phyloP scores from a whole-genome alignment of 1,140 invertebrate genomes.

The Drosophila pseudoobscura region DNA sequence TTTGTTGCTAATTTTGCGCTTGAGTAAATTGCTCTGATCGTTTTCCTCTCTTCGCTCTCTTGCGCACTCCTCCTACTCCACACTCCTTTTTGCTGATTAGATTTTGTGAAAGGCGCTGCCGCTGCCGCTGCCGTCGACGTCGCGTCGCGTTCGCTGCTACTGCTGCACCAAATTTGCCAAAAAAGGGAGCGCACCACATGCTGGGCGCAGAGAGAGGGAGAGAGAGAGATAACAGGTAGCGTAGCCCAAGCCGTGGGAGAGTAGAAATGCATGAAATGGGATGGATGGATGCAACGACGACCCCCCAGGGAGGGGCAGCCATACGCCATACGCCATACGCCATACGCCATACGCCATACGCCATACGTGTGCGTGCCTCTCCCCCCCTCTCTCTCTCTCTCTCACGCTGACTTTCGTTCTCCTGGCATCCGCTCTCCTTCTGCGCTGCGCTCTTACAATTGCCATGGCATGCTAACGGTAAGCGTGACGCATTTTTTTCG shows the following conservation, averaged over 20 bases:
- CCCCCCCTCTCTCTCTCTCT: conserved; percentile 6
- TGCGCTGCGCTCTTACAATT: not conserved
- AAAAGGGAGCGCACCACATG: conserved; percentile 78
- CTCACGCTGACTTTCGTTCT: conserved; percentile 7
- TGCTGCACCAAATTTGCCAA: conserved; percentile 78
- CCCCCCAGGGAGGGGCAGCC: conserved; percentile 55
- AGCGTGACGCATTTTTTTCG: conserved; percentile 72
- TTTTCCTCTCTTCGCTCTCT: conserved; percentile 34
- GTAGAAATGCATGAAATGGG: conserved; percentile 41
- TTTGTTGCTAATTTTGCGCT: conserved; percentile 74
- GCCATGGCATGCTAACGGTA: conserved; percentile 69
- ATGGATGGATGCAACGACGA: conserved; percentile 39
- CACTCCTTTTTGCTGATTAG: conserved; percentile 68
- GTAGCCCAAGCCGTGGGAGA: conserved; percentile 35
- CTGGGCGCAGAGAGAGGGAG: conserved; percentile 39
- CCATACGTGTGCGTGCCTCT: conserved; percentile 55
- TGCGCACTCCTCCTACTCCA: not conserved
- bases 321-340: conserved; percentile 26
- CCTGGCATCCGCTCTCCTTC: too few relatives aligned
- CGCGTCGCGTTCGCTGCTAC: not conserved
- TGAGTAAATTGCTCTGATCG: conserved; percentile 75
- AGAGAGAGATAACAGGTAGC: conserved; percentile 1
- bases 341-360: conserved; percentile 43
- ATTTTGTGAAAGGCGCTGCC: conserved; percentile 75
- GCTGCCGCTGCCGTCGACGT: conserved; percentile 13